phyloP scores from a whole-genome alignment of 2,797 vertebrate species.

The Triplophysa yarkandensis region DNA sequence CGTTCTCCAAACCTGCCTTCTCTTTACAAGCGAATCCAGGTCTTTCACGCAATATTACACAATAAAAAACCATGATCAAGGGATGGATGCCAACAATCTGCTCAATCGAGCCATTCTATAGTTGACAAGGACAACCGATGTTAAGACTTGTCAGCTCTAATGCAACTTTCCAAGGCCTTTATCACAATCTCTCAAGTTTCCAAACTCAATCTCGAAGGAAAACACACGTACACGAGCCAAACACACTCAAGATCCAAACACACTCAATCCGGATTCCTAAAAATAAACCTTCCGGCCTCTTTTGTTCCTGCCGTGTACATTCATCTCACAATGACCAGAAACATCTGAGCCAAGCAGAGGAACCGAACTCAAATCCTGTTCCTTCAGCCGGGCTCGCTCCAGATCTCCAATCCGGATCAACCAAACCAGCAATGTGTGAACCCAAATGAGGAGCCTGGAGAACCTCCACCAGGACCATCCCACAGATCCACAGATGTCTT shows the following conservation, averaged over 20 bases:
- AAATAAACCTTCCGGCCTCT: conserved; percentile 33
- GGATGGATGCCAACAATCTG: background rate
- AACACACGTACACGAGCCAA: background rate
- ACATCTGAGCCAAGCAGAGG: background rate
- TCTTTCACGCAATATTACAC: conserved; percentile 13
- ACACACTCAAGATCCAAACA: conserved; percentile 28
- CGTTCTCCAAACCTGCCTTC: conserved; percentile 50
- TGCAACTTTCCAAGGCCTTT: too few relatives aligned
- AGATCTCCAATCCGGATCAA: conserved; percentile 54
- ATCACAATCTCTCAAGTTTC: too few relatives aligned
- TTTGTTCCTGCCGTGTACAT: conserved; percentile 10
- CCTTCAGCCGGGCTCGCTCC: too few relatives aligned
- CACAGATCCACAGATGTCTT: background rate
- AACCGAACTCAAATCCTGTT: too few relatives aligned
- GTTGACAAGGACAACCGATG: background rate
- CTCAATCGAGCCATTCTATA: conserved; percentile 5
- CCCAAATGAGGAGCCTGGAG: too few relatives aligned
- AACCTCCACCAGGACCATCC: too few relatives aligned
- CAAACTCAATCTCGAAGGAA: background rate
- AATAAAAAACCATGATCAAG: conserved; percentile 4
- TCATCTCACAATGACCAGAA: background rate
- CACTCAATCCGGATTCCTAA: conserved; percentile 30
- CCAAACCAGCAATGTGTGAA: too few relatives aligned
- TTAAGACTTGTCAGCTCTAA: background rate
- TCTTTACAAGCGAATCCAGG: background rate